Percentiles rank a stretch among this genome's conserved stretches.
Conservation (phyloP, 2,888 invertebrate genomes). For the Trissolcus brochymenae region DNA sequence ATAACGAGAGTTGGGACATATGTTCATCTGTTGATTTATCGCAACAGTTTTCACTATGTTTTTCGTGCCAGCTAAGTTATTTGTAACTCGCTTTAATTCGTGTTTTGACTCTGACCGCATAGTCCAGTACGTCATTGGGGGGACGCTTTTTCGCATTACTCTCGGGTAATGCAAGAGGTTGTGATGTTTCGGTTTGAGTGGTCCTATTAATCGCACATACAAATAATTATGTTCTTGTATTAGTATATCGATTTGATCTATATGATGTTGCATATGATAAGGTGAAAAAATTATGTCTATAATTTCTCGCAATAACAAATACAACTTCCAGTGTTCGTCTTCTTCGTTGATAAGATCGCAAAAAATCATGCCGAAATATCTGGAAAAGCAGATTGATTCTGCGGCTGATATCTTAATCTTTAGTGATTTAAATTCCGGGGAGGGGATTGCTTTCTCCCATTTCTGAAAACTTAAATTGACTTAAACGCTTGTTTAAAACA, state of each 20-base stretch:
- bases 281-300: slow-evolving; percentile 20
- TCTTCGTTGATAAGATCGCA: slow-evolving; percentile 18
- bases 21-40: not conserved
- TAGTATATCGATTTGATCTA: slow-evolving; percentile 8
- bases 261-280: slow-evolving; percentile 7
- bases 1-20: not conserved
- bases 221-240: slow-evolving; percentile 1
- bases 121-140: slow-evolving; percentile 17
- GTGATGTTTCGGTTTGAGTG: not conserved
- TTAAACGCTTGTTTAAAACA: slow-evolving; percentile 18
- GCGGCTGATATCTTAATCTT: slow-evolving; percentile 25
- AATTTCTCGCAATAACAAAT: slow-evolving; percentile 24
- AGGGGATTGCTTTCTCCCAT: slow-evolving; percentile 10
- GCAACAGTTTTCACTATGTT: not conserved
- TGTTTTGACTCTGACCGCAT: slow-evolving; percentile 28
- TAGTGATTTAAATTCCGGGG: slow-evolving; percentile 1
- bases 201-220: not conserved
- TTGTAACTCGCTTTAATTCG: not conserved
- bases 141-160: slow-evolving; percentile 1
- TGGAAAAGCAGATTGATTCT: slow-evolving; percentile 13
- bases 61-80: not conserved
- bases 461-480: slow-evolving; percentile 16
- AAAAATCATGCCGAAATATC: slow-evolving; percentile 30
- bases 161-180: slow-evolving; percentile 5
- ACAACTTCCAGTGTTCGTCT: slow-evolving; percentile 29